Base-by-base conservation (phyloP, 1,140 invertebrate genomes). In the Bombus sylvicola region DNA sequence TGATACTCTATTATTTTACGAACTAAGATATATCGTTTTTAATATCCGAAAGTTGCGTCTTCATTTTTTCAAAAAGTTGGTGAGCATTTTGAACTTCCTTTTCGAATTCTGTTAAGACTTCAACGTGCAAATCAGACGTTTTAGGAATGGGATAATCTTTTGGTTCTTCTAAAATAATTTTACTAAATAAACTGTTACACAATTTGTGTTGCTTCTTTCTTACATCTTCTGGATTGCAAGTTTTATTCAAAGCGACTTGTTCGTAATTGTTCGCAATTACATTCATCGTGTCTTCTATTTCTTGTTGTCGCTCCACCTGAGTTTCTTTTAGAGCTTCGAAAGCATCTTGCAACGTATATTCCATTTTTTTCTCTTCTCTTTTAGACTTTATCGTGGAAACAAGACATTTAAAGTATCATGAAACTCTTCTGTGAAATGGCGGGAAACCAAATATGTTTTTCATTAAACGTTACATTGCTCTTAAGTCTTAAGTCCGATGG, bases 311-410 rank as follows among this genome's bases (percentile, higher is more conserved):
- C 34, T 92, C 85, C 39, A 34, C 31, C 41, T 89, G 57, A 2
- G 87, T 64, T 8, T 93, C 87, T 71, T 89, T 89, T 15, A 95
- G 69, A 41, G 83, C 39, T 34, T 92, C 92, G 12, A 90, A 87
- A 1, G 92, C 86, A 72, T 94, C 92, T 59, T 93, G 82, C 9
- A 94, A 75, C 3, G 93, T 91, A 64, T 92, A 92, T 64, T 91
- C 90, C 87, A 89, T 86, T 53, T 28, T 77, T 41, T 15, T 41
- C 80, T 84, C 75, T 62, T 9, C 28, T 41, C 66, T 34, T 37
- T 3, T 47, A 41, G 28, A 57, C 22, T 57, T 9, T 22, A 25
- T 34, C 3, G 25, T 5, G 6, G 3, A 22, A 37, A 28, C 25
- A 12, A 41, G 12, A 34, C 5, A 3, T 22, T 34, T 2, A 13